Base-by-base conservation (phyloP, 2,888 invertebrate genomes). In the Entomobrya proxima region DNA sequence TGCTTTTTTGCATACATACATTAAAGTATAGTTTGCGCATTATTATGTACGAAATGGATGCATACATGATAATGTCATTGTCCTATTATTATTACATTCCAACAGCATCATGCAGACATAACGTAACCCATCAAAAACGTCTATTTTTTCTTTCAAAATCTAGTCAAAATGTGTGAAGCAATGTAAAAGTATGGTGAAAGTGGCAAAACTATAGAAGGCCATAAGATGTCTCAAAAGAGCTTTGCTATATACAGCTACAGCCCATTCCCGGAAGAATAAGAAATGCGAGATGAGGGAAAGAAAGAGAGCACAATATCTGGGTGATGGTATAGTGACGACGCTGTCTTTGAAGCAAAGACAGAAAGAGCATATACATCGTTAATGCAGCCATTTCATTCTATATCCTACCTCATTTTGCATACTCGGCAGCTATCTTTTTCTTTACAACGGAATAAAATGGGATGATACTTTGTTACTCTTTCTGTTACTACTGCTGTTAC, bases 51-150 rank as follows among this genome's bases (percentile, higher is more conserved):
- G 27, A 69, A 32, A 72, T 72, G 72, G 69, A 50, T 67, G 69
- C 79, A 79, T 79, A 79, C 69, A 67, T 80, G 55, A 80, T 80
- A 72, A 55, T 72, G 72, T 44, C 58, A 80, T 80, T 80, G 80
- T 72, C 58, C 80, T 80, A 72, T 72, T 80, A 69, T 69, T 69
- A 80, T 72, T 80, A 52, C 79, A 72, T 72, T 80, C 47, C 72
- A 55, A 61, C 58, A 37, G 40, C 40, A 69, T 44, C 40, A 67
- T 69, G 44, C 44, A 44, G 18, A 32, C 50, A 74, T 61, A 61
- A 50, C 40, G 52, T 50, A 64, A 21, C n/a, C 80, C 55, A 55
- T 69, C 72, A 80, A 58, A 69, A 47, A 72, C 44, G 50, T 69
- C 37, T 61, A 27, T 58, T 80, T 69, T 58, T 79, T 35, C 40